Percentiles rank a stretch among this genome's conserved stretches.
These are phyloP conservation scores for Poecilia velifera DNA, from an alignment of 2,797 vertebrate genomes.

Conservation along the genomic window DNA sequence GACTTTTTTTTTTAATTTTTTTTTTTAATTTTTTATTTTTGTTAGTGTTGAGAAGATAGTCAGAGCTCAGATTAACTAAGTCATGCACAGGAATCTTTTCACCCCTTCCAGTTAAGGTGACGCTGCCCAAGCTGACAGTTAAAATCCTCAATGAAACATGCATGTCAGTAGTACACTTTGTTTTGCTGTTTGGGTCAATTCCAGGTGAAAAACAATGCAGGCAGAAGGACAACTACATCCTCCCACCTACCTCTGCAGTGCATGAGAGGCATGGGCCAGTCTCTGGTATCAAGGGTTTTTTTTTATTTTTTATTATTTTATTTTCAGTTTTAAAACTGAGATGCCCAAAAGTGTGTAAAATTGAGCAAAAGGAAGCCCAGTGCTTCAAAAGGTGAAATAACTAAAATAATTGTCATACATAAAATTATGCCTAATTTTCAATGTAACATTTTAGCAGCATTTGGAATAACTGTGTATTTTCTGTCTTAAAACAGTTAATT, in stretches of 20 bases:
- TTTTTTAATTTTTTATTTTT: slow-evolving; percentile 16
- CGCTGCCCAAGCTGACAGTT: slow-evolving; percentile 69
- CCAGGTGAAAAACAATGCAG: slow-evolving; percentile 49
- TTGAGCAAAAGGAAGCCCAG: neutral
- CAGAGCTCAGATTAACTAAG: slow-evolving; percentile 79
- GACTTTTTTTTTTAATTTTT: slow-evolving; percentile 59
- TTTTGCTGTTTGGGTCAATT: slow-evolving; percentile 48
- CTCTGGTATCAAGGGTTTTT: neutral
- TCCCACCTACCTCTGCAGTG: slow-evolving; percentile 47
- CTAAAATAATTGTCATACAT: neutral
- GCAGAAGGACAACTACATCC: slow-evolving; percentile 53
- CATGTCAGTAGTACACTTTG: slow-evolving; percentile 62
- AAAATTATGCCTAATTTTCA: neutral
- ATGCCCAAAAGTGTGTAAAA: neutral
- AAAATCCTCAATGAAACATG: slow-evolving; percentile 74
- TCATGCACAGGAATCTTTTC: slow-evolving; percentile 74
- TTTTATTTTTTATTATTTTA: neutral
- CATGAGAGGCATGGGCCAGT: neutral
- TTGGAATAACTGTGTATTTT: neutral
- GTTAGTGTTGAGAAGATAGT: slow-evolving; percentile 77
- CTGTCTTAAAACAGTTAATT: neutral
- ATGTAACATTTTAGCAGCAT: neutral
- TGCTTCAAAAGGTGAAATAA: neutral
- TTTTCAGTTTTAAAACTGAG: neutral
- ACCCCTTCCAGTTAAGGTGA: slow-evolving; percentile 53